Conservation (phyloP, 2,113 vertebrate genomes). For the Rhynchopsitta pachyrhyncha region DNA sequence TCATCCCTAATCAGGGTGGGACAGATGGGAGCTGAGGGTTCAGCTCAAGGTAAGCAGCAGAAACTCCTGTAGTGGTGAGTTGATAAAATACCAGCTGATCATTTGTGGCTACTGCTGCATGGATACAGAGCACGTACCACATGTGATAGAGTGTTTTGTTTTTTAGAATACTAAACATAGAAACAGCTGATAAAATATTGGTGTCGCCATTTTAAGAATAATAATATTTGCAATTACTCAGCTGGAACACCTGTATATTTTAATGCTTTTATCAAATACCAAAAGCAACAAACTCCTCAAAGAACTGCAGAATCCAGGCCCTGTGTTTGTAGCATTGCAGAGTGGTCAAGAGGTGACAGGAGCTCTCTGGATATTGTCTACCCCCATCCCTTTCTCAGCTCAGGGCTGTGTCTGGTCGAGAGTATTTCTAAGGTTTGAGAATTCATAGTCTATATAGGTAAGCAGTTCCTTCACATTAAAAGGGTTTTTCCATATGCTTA, state of each 20-base stretch:
- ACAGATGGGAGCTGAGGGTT: slow-evolving; percentile 65
- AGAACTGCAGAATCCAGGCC: background rate
- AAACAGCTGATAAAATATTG: background rate
- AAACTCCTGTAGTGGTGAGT: slow-evolving; percentile 17
- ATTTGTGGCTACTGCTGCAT: background rate
- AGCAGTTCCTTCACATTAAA: background rate
- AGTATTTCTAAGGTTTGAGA: background rate
- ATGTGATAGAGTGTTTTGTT: background rate
- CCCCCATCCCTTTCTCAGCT: background rate
- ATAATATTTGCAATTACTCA: background rate
- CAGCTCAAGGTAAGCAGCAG: slow-evolving; percentile 45
- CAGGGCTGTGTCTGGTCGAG: rapidly evolving
- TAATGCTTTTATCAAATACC: background rate
- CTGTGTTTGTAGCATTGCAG: background rate
- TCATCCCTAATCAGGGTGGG: slow-evolving; percentile 51
- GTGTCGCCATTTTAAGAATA: background rate
- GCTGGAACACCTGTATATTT: background rate
- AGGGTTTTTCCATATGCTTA: background rate
- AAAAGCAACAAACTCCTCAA: background rate
- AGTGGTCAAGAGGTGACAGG: background rate
- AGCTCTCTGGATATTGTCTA: background rate
- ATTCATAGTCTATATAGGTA: background rate
- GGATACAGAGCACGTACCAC: background rate
- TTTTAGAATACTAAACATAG: background rate
- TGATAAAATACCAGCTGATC: slow-evolving; percentile 55